These are phyloP conservation scores for Rhagium mordax DNA, from an alignment of 2,888 invertebrate genomes.

Conservation along the genomic window DNA sequence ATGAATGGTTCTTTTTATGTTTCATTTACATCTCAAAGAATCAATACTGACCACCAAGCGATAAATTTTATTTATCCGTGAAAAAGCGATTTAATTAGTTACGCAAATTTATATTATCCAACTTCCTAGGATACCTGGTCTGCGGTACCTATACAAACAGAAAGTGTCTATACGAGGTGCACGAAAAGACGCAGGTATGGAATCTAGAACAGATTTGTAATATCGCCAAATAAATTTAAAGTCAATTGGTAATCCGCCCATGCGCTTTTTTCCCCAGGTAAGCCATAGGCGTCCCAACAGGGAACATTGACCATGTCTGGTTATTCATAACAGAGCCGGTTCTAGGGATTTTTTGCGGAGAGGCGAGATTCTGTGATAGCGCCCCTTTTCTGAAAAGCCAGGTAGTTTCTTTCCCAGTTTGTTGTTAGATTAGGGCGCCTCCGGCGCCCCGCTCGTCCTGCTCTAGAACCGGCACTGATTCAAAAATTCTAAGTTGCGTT, in stretches of 20 bases:
- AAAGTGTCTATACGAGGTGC: slow-evolving; percentile 8
- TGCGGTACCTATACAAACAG: background rate
- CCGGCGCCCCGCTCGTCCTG: too few species aligned
- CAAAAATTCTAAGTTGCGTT: too few species aligned
- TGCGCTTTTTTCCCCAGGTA: background rate
- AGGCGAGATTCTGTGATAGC: too few species aligned
- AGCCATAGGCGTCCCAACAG: background rate
- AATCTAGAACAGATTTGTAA: slow-evolving; percentile 24
- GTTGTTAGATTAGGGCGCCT: too few species aligned
- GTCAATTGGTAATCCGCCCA: slow-evolving; percentile 19
- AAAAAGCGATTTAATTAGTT: slow-evolving; percentile 30
- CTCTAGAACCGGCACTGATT: too few species aligned
- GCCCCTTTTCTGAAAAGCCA: too few species aligned
- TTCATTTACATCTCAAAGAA: slow-evolving; percentile 31
- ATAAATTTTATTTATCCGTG: slow-evolving; percentile 26
- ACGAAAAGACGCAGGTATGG: slow-evolving; percentile 1
- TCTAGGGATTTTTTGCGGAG: too few species aligned
- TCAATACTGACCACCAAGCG: slow-evolving; percentile 20
- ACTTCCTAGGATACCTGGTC: background rate
- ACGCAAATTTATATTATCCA: slow-evolving; percentile 22
- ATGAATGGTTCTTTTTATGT: slow-evolving; percentile 29
- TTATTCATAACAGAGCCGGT: too few species aligned
- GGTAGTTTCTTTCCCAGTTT: too few species aligned
- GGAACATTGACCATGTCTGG: too few species aligned
- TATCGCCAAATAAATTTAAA: slow-evolving; percentile 14